These are phyloP conservation scores for Meloidogyne exigua DNA, from an alignment of 1,140 invertebrate species.

Conservation along the genomic window DNA sequence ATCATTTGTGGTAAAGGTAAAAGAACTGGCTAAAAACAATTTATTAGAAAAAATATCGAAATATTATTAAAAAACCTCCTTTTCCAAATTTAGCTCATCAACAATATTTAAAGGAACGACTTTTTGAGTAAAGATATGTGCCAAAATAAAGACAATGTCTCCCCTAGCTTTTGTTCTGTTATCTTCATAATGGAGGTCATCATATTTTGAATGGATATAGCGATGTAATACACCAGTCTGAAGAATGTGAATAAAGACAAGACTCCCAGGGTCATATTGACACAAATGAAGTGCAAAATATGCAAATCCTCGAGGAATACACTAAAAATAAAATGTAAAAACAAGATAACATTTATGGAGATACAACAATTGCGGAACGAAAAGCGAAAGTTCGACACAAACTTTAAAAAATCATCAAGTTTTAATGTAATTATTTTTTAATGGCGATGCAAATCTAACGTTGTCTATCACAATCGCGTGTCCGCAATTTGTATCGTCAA, in stretches of 20 bases:
- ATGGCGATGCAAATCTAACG: too few species aligned
- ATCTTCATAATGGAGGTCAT: conserved; percentile 16
- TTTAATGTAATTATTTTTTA: too few species aligned
- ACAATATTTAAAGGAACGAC: conserved; percentile 35
- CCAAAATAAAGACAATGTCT: conserved; percentile 48
- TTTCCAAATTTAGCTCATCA: conserved; percentile 24
- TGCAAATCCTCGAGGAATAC: conserved; percentile 52
- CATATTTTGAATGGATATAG: conserved; percentile 35
- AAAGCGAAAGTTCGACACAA: too few species aligned
- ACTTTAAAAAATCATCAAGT: too few species aligned
- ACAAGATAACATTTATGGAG: too few species aligned
- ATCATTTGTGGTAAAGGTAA: conserved; percentile 34
- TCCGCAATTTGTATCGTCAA: too few species aligned
- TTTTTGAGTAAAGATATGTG: conserved; percentile 54
- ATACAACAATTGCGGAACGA: too few species aligned
- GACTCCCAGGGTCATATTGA: conserved; percentile 55
- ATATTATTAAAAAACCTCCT: conserved; percentile 25
- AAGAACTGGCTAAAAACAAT: conserved; percentile 39
- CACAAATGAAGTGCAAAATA: conserved; percentile 54
- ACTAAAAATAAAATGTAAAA: conserved; percentile 43
- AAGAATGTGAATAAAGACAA: conserved; percentile 56
- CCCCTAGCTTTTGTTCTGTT: conserved; percentile 38
- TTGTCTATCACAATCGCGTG: too few species aligned
- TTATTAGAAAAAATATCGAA: not conserved
- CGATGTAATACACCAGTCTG: conserved; percentile 55